phyloP scores from a whole-genome alignment of 1,140 invertebrate genomes.

The Bombus turneri region DNA sequence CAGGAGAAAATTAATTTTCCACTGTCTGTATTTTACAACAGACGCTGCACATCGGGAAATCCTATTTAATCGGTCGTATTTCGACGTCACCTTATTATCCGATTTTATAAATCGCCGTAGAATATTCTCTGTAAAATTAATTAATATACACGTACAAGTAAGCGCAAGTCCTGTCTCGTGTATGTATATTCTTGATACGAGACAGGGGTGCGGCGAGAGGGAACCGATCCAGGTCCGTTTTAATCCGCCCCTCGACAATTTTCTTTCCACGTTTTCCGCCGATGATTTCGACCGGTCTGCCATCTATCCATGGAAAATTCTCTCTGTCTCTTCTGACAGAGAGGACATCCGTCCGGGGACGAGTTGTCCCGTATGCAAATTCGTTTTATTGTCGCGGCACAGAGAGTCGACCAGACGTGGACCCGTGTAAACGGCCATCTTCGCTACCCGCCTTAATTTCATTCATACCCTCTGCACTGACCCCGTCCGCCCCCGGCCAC shows the following conservation, averaged over 20 bases:
- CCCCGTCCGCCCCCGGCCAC: slow-evolving; percentile 18
- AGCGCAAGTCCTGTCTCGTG: background rate
- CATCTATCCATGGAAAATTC: slow-evolving; percentile 75
- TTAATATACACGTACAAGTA: slow-evolving; percentile 7
- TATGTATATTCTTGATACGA: background rate
- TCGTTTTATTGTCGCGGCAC: slow-evolving; percentile 79
- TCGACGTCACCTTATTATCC: slow-evolving; percentile 29
- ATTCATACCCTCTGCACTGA: slow-evolving; percentile 69
- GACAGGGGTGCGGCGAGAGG: background rate
- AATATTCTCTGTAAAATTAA: slow-evolving; percentile 43
- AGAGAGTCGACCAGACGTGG: slow-evolving; percentile 75
- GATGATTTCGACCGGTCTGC: slow-evolving; percentile 73
- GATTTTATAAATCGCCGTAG: slow-evolving; percentile 42
- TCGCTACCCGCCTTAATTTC: slow-evolving; percentile 79
- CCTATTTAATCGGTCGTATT: slow-evolving; percentile 41
- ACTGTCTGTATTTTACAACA: slow-evolving; percentile 19
- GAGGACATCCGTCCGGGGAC: slow-evolving; percentile 73
- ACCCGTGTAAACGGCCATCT: slow-evolving; percentile 79
- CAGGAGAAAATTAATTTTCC: slow-evolving; percentile 35
- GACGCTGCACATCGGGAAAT: slow-evolving; percentile 6
- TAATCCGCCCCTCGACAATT: slow-evolving; percentile 51
- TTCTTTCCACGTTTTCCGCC: slow-evolving; percentile 60
- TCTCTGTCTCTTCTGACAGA: slow-evolving; percentile 48
- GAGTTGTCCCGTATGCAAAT: slow-evolving; percentile 81
- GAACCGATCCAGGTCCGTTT: background rate